A percentile compares a stretch with the other conserved stretches of the same genome.
These are phyloP conservation scores for Aleadryas rufinucha DNA, from an alignment of 2,113 vertebrate species.

Conservation along the genomic window DNA sequence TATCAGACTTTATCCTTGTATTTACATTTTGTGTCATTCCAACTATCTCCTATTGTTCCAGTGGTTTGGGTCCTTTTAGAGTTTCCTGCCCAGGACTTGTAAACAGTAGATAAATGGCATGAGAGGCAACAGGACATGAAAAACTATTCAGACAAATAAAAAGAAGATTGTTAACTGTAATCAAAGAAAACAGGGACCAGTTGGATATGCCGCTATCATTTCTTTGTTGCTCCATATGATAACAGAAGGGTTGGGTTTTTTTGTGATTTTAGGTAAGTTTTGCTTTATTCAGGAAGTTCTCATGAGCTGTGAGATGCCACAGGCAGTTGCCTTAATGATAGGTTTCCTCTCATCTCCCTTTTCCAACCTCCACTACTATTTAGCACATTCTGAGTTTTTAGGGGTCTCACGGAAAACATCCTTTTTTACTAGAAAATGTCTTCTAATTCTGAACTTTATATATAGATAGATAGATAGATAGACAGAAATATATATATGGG, in stretches of 20 bases:
- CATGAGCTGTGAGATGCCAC: background rate
- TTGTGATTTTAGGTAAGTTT: background rate
- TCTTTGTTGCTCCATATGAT: background rate
- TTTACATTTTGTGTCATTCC: background rate
- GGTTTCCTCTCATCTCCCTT: background rate
- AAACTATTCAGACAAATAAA: background rate
- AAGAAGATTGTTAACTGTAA: background rate
- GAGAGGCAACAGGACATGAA: background rate
- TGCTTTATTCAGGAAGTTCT: background rate
- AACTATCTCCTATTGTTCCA: background rate
- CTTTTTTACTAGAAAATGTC: background rate
- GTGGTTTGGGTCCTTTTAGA: background rate
- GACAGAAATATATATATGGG: background rate
- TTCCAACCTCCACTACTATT: background rate
- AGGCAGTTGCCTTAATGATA: background rate
- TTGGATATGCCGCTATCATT: rapidly evolving
- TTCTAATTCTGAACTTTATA: background rate
- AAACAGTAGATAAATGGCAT: background rate
- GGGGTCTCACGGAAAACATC: background rate
- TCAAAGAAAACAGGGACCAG: background rate
- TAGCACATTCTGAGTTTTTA: background rate
- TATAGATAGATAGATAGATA: too few relatives aligned
- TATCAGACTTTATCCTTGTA: background rate
- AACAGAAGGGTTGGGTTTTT: rapidly evolving
- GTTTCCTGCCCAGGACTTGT: background rate